A percentile compares a stretch with the other conserved stretches of the same genome.
These are phyloP conservation scores for Gymnocypris eckloni DNA, from an alignment of 2,797 vertebrate species.

Conservation along the genomic window DNA sequence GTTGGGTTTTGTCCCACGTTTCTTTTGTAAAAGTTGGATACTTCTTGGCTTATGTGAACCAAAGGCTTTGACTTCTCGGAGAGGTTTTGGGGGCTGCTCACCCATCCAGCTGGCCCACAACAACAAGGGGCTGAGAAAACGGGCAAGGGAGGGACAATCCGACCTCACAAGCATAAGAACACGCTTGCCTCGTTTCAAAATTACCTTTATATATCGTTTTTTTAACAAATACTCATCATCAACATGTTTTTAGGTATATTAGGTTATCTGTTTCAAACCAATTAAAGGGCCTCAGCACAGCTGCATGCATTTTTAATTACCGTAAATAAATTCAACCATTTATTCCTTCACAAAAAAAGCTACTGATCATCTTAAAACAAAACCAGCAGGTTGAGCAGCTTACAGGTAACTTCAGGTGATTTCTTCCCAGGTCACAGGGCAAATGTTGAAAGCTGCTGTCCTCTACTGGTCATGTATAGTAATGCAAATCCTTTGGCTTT, in stretches of 20 bases:
- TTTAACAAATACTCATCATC: not conserved
- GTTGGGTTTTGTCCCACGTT: constrained; percentile 61
- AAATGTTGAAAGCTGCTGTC: constrained; percentile 37
- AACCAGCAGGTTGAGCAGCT: not conserved
- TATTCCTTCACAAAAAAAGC: not conserved
- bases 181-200: constrained; percentile 1
- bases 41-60: constrained; percentile 58
- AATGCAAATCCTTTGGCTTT: not conserved
- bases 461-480: constrained; percentile 41
- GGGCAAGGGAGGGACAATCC: constrained; percentile 26
- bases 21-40: constrained; percentile 59
- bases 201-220: not conserved
- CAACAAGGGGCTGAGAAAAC: constrained; percentile 55
- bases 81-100: constrained; percentile 50
- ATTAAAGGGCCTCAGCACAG: not conserved
- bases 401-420: not conserved
- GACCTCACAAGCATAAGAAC: constrained; percentile 11
- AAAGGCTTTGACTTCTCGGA: constrained; percentile 58
- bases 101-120: constrained; percentile 57
- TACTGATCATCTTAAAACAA: not conserved
- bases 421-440: not conserved
- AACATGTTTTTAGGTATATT: not conserved
- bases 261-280: not conserved
- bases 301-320: not conserved
- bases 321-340: not conserved